phyloP scores from a whole-genome alignment of 2,113 vertebrate genomes.

The Lipophrys pholis region DNA sequence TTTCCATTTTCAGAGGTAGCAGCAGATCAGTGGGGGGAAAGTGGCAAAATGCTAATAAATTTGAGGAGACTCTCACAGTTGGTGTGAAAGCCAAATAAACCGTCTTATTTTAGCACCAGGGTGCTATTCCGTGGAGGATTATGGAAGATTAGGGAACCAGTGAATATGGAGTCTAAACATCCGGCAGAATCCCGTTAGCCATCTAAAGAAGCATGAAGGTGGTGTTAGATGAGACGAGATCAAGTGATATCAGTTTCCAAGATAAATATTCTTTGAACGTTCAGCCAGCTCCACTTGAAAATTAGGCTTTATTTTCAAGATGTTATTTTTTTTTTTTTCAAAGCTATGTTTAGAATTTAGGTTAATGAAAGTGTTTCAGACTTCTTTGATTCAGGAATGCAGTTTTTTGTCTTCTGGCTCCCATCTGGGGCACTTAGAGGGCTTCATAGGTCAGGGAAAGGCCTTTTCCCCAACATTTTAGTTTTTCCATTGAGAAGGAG shows the following conservation, averaged over 20 bases:
- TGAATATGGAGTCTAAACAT: conserved; percentile 59
- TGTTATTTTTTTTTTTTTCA: conserved; percentile 12
- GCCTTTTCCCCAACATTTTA: too few species aligned
- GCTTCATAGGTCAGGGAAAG: too few species aligned
- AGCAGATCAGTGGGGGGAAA: conserved; percentile 3
- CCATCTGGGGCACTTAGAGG: too few species aligned
- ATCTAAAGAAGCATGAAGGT: conserved; percentile 61
- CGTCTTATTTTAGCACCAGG: conserved; percentile 53
- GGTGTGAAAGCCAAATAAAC: conserved; percentile 61
- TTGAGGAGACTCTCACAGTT: conserved; percentile 48
- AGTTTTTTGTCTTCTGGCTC: not conserved
- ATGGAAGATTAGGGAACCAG: conserved; percentile 64
- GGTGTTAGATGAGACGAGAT: conserved; percentile 64
- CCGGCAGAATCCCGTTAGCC: conserved; percentile 65
- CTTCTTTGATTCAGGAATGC: conserved; percentile 20
- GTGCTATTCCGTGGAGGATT: conserved; percentile 59
- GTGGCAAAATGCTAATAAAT: conserved; percentile 5
- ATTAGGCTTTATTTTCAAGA: not conserved
- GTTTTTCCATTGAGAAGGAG: too few species aligned
- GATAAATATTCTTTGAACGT: conserved; percentile 61
- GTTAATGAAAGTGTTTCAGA: conserved; percentile 48
- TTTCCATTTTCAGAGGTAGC: conserved; percentile 38
- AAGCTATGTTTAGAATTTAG: conserved; percentile 50
- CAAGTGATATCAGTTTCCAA: conserved; percentile 54
- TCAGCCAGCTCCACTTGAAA: conserved; percentile 23